Evolutionary conservation across 2,113 vertebrate species (phyloP).

Genomic region (Apus apus): DNA sequence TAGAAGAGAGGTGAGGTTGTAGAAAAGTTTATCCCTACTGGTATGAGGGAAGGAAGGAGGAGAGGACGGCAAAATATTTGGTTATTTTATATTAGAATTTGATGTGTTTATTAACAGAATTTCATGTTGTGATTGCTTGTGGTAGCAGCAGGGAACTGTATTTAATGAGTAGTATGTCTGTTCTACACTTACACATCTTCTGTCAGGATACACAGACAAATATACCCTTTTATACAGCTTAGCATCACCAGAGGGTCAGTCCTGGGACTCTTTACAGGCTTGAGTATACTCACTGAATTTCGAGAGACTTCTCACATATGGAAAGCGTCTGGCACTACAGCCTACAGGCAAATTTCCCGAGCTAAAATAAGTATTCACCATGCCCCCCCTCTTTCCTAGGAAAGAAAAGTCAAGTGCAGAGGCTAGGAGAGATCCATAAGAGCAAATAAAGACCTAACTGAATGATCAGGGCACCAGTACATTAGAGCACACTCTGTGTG

Average conservation of each 20-base stretch:
- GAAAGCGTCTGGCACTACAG: neutral
- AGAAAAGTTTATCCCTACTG: neutral
- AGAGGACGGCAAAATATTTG: neutral
- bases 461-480: neutral
- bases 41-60: neutral
- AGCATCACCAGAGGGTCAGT: neutral
- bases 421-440: neutral
- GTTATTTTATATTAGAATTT: neutral
- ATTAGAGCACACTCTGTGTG: neutral
- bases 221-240: neutral
- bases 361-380: neutral
- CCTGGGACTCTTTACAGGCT: neutral
- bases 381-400: neutral
- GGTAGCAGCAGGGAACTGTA: neutral
- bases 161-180: neutral
- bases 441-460: neutral
- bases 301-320: neutral
- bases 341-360: neutral
- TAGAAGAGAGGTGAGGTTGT: neutral
- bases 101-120: neutral
- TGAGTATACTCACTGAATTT: neutral
- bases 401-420: neutral
- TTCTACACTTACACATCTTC: neutral
- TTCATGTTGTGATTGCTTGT: neutral
- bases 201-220: neutral